Base-by-base conservation (phyloP, 2,888 invertebrate genomes). In the Cerastis rubricosa region DNA sequence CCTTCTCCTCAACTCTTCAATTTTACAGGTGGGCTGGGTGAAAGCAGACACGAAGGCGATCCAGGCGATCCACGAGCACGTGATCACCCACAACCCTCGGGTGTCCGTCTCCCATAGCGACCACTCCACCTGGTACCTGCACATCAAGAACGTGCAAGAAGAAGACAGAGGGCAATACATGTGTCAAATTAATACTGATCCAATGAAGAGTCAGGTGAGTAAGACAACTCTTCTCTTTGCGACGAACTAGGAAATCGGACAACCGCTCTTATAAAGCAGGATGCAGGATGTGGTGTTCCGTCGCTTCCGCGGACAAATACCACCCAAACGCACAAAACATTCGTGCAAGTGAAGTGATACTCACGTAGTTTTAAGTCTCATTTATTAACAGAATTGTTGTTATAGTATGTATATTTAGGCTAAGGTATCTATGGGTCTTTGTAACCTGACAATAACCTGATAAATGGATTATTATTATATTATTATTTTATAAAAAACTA, bases 181-280 rank as follows among this genome's bases (percentile, higher is more conserved):
- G 98, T 98, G 98, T 94, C 98, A 98, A 96, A 98, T 98, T 90
- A 98, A 98, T 95, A 98, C 98, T n/a, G 98, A 98, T 92, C 98
- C 98, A 47, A 98, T 98, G 98, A 98, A 98, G 90, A 98, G 98
- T 94, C 98, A 98, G 97, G 98, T 98, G 86, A 89, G 85, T n/a
- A 9, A 6, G 5, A 43, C 29, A 7, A n/a, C n/a, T 63, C n/a
- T 63, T n/a, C 7, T 63, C 7, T 11, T 59, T 29, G 29, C 17
- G 4, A 54, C 11, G 11, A 54, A 49, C 19, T 19, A 49, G 19
- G 6, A 6, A 51, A 51, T 22, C 49, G 19, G 19, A 49, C 17
- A 0, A 6, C 19, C 6, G 19, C 6, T 7, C 19, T 4, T 45
- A 45, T 12, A 14, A n/a, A n/a, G n/a, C n/a, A n/a, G n/a, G n/a